phyloP scores from a whole-genome alignment of 2,113 vertebrate species.

The Poeciliopsis turrubarensis region DNA sequence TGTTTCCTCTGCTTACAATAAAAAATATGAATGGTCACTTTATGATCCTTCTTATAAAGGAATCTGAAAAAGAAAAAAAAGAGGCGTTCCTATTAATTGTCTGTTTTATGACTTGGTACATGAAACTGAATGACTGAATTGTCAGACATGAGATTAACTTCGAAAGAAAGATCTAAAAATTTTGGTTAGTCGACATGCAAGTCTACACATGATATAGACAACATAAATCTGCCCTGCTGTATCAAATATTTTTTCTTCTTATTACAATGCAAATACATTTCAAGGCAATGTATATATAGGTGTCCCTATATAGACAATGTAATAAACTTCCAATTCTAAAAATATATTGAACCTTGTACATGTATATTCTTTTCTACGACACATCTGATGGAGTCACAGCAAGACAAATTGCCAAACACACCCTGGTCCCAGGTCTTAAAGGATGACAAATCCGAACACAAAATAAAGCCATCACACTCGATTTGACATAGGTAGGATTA shows the following conservation, averaged over 20 bases:
- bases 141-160: background rate
- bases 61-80: constrained; percentile 2
- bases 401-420: constrained; percentile 30
- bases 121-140: no score
- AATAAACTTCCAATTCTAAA: constrained; percentile 13
- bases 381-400: constrained; percentile 28
- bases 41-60: constrained; percentile 1
- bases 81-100: background rate
- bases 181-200: no score
- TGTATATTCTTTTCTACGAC: background rate
- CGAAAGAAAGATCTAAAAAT: background rate
- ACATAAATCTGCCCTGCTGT: no score
- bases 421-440: constrained; percentile 24
- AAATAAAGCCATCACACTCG: constrained; percentile 65
- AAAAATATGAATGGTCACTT: background rate
- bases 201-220: no score
- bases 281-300: background rate
- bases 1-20: constrained; percentile 11
- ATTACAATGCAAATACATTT: background rate
- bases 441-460: constrained; percentile 26
- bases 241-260: background rate
- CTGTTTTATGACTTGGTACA: constrained; percentile 4
- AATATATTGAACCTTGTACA: constrained; percentile 9
- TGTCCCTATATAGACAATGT: constrained; percentile 1
- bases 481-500: constrained; percentile 32